A percentile compares a stretch with the other conserved stretches of the same genome.
Evolutionary conservation across 2,797 vertebrate species (phyloP).

Genomic region (Spinus pinus): DNA sequence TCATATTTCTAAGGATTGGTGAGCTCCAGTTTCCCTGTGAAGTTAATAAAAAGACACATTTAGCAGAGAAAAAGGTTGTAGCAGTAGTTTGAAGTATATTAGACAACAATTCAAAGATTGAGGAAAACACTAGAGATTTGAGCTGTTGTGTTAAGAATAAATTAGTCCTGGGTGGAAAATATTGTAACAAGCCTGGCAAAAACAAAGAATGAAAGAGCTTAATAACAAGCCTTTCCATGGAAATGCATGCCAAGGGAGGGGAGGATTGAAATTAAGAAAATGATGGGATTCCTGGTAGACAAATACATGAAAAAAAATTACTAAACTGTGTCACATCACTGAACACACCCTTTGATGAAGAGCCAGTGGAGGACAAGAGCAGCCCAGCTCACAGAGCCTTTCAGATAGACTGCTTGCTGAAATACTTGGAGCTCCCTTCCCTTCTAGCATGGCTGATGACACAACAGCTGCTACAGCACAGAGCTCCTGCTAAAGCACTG

Average conservation of each 20-base stretch:
- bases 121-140: not conserved
- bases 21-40: not conserved
- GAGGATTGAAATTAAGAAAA: conserved; percentile 7
- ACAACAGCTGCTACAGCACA: not conserved
- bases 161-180: conserved; percentile 52
- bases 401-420: not conserved
- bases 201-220: not conserved
- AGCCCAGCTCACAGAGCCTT: not conserved
- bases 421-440: not conserved
- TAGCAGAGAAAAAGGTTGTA: not conserved
- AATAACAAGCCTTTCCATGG: not conserved
- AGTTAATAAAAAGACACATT: not conserved
- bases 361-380: not conserved
- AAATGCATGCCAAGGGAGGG: conserved; percentile 1
- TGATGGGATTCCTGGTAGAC: not conserved
- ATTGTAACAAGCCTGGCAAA: conserved; percentile 35
- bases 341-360: not conserved
- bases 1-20: not conserved
- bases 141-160: not conserved
- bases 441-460: not conserved
- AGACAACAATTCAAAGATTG: not conserved
- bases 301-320: not conserved
- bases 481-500: not conserved
- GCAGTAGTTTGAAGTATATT: not conserved
- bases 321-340: not conserved